Evolutionary conservation across 2,113 vertebrate genomes (phyloP), one percentile per base, ranked within the genome.

Genomic region (Poicephalus meyeri): DNA sequence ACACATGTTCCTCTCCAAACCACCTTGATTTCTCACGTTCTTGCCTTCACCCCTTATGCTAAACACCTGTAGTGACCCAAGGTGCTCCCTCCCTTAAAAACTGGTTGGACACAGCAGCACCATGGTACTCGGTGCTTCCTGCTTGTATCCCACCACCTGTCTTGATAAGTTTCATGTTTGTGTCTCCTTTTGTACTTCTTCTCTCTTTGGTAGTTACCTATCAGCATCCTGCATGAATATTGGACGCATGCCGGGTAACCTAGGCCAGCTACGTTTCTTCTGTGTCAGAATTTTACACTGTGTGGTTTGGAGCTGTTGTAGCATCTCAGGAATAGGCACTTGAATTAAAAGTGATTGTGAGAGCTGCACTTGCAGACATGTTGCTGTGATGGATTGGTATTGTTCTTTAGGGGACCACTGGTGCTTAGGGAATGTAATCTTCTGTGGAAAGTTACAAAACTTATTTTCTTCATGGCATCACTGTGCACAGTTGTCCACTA

Each of bases 371-470:
- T 80, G 50, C 29, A 83, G 64, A 84, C 23, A 25, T 58, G 7
- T 58, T 92, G n/a, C 16, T 86, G 33, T 80, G 91, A 92, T 61
- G 44, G 66, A 65, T 69, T 77, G 16, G 10, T 70, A 29, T 37
- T 53, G 10, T 8, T 95, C 46, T 83, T 17, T 29, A 46, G 50
- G 11, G 93, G 35, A 66, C 11, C 50, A 58, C 70, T 66, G 37
- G 42, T 0, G 0, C 37, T 71, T 53, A 42, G 41, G 31, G 46
- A 90, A 78, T 2, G 1, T 58, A 73, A 77, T 29, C 28, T 95
- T 90, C 76, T 70, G 49, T 35, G 31, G 71, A 93, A 94, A 73
- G 88, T 35, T 83, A 25, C 33, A 86, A 91, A 88, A 37, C 28
- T 86, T 83, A 52, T 82, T 93, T 77, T 55, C 4, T 53, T 70